phyloP scores from a whole-genome alignment of 2,113 vertebrate genomes.

The Peromyscus polionotus region DNA sequence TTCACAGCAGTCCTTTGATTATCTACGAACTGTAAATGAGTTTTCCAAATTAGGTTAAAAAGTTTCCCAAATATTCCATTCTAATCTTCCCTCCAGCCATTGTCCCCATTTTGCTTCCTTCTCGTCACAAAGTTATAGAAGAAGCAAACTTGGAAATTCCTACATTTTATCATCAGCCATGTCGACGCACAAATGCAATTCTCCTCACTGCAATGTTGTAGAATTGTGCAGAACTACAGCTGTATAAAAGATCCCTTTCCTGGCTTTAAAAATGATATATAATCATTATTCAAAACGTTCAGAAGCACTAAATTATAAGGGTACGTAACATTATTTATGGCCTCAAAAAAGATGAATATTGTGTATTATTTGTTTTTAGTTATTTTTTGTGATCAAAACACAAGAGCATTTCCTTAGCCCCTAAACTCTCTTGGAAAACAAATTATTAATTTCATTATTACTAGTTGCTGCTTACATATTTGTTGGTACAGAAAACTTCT shows the following conservation, averaged over 20 bases:
- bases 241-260: not conserved
- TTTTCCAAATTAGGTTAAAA: constrained; percentile 73
- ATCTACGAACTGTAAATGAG: constrained; percentile 64
- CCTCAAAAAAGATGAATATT: not conserved
- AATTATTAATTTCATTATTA: constrained; percentile 37
- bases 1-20: constrained; percentile 69
- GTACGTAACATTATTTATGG: not conserved
- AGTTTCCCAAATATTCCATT: constrained; percentile 62
- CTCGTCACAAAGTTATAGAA: not conserved
- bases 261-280: not conserved
- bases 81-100: not conserved
- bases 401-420: not conserved
- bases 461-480: not conserved
- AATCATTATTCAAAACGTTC: not conserved
- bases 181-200: not conserved
- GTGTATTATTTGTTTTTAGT: not conserved
- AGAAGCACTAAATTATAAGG: not conserved
- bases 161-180: not conserved
- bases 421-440: not conserved
- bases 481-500: not conserved
- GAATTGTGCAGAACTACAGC: not conserved
- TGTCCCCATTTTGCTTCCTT: constrained; percentile 54
- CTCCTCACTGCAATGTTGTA: not conserved
- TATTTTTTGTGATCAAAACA: not conserved
- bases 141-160: not conserved